These are phyloP conservation scores for Psittacara wagleri DNA, from an alignment of 2,113 vertebrate genomes.

Conservation along the genomic window DNA sequence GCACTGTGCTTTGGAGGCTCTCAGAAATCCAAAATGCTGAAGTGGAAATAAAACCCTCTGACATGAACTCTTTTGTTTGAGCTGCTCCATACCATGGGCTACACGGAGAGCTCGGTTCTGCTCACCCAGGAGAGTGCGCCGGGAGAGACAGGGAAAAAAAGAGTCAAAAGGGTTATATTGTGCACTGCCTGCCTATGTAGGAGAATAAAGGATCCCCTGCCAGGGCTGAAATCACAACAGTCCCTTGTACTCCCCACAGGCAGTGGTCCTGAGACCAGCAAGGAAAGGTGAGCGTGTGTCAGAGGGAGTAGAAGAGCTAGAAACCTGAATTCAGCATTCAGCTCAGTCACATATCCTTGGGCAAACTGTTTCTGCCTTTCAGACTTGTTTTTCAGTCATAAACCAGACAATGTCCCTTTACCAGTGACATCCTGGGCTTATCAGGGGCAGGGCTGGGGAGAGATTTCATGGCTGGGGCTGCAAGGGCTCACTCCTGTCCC, in stretches of 20 bases:
- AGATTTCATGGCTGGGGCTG: background rate
- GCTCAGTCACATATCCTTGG: background rate
- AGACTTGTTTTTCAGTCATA: background rate
- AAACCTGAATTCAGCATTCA: background rate
- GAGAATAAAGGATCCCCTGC: background rate
- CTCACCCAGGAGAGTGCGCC: rapidly evolving
- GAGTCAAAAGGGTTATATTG: background rate
- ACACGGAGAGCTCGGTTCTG: background rate
- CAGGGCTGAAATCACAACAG: background rate
- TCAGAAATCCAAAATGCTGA: conserved; percentile 16
- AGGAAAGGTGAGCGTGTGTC: background rate
- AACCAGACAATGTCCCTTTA: background rate
- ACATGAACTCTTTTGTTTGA: background rate
- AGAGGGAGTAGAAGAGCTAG: background rate
- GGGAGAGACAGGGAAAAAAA: background rate
- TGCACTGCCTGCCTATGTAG: background rate
- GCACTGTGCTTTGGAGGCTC: conserved; percentile 44
- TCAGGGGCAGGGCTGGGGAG: background rate
- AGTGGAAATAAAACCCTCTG: conserved; percentile 48
- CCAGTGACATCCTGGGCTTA: background rate
- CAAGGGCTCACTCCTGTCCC: background rate
- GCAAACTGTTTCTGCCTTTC: background rate
- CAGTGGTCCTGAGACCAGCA: background rate
- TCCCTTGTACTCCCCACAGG: no score
- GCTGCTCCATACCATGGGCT: rapidly evolving